Conservation (phyloP, 2,113 vertebrate species). For the Asarcornis scutulata region DNA sequence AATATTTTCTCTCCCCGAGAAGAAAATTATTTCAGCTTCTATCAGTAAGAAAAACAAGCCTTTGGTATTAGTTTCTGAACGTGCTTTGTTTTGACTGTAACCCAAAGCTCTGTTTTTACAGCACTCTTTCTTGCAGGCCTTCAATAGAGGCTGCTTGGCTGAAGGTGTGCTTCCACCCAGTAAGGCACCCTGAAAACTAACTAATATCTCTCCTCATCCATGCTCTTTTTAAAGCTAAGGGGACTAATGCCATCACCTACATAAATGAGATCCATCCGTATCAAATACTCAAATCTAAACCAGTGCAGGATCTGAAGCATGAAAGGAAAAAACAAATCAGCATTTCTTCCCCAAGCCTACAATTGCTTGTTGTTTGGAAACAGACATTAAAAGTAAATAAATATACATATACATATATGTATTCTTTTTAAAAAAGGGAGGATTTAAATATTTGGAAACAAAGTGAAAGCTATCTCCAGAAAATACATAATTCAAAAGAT, state of each 20-base stretch:
- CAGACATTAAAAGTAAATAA: neutral
- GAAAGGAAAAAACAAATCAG: neutral
- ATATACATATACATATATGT: too few species aligned
- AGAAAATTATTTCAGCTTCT: neutral
- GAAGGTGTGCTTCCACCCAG: neutral
- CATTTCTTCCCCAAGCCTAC: neutral
- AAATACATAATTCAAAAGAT: neutral
- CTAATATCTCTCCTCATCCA: neutral
- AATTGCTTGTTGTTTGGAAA: neutral
- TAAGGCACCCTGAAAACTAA: neutral
- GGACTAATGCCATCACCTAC: neutral
- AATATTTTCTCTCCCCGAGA: too few species aligned
- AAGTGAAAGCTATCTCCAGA: neutral
- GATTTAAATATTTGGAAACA: neutral
- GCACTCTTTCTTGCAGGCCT: neutral
- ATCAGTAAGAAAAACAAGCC: rapidly evolving
- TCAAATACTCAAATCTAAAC: neutral
- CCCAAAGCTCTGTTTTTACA: neutral
- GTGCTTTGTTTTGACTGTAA: neutral
- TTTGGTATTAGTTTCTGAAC: rapidly evolving
- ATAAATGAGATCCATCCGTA: neutral
- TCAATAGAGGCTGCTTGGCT: neutral
- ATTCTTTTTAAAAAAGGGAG: neutral
- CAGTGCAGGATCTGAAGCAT: neutral
- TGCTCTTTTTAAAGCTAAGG: neutral